These are phyloP conservation scores for Sympetrum striolatum DNA, from an alignment of 2,888 invertebrate genomes.

Conservation along the genomic window DNA sequence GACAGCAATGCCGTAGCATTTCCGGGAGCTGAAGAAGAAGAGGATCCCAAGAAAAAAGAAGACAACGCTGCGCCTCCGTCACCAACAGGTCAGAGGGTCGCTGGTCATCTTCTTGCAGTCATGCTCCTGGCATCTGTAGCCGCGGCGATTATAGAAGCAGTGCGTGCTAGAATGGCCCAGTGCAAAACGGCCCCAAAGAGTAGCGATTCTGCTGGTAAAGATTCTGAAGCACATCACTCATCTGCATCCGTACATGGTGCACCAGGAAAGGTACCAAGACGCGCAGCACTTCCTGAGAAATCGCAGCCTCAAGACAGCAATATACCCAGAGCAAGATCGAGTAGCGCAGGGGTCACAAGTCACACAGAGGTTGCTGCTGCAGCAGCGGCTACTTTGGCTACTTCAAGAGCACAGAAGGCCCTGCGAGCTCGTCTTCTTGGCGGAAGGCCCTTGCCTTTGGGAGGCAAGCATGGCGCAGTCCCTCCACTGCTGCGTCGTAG, in stretches of 20 bases:
- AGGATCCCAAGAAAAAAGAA: background rate
- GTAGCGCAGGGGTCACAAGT: background rate
- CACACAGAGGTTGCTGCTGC: background rate
- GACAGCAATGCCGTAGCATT: background rate
- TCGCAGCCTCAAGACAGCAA: background rate
- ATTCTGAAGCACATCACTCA: background rate
- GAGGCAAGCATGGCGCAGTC: background rate
- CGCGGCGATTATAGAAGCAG: background rate
- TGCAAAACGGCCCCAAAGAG: background rate
- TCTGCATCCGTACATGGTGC: background rate
- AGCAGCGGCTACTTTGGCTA: background rate
- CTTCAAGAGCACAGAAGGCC: constrained; percentile 8
- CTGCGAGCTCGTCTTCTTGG: background rate
- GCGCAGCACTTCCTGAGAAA: background rate
- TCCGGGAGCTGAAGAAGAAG: background rate
- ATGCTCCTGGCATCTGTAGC: background rate
- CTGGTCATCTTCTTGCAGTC: background rate
- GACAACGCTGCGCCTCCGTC: background rate
- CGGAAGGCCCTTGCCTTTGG: background rate
- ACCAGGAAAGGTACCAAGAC: background rate
- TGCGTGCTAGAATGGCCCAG: background rate
- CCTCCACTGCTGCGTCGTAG: constrained; percentile 6
- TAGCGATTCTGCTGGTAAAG: background rate
- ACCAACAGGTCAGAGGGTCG: constrained; percentile 8
- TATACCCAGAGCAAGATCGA: background rate